phyloP scores from a whole-genome alignment of 1,140 invertebrate species.

The Hesperophylax magnus region DNA sequence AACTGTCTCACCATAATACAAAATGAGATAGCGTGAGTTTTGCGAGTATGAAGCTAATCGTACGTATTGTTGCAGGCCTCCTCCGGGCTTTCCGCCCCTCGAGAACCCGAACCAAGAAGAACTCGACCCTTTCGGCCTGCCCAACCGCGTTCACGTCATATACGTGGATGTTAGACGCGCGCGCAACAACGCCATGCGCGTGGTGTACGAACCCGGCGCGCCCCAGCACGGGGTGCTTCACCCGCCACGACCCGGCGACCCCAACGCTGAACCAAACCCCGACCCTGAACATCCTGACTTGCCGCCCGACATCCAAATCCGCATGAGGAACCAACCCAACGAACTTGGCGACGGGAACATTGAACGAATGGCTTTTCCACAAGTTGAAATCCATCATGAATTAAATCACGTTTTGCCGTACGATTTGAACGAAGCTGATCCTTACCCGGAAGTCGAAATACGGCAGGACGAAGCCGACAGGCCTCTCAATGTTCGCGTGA shows the following conservation, averaged over 20 bases:
- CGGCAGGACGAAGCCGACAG: background rate
- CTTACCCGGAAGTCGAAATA: background rate
- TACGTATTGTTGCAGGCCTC: slow-evolving; percentile 1
- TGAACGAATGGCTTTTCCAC: background rate
- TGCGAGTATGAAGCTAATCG: too few relatives aligned
- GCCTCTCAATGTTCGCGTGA: slow-evolving; percentile 8
- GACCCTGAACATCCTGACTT: background rate
- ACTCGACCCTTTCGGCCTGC: slow-evolving; percentile 44
- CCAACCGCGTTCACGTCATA: slow-evolving; percentile 42
- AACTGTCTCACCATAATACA: too few relatives aligned
- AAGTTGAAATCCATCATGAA: background rate
- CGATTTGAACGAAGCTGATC: background rate
- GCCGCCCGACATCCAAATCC: slow-evolving; percentile 22
- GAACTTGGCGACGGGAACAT: background rate
- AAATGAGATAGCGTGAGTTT: too few relatives aligned
- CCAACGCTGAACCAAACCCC: background rate
- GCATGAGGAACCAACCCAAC: slow-evolving; percentile 8
- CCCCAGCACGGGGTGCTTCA: slow-evolving; percentile 15
- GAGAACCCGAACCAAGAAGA: background rate
- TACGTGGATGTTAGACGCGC: slow-evolving; percentile 38
- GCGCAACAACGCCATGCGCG: slow-evolving; percentile 22
- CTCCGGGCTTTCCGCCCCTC: background rate
- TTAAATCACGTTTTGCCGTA: background rate
- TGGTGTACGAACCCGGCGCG: slow-evolving; percentile 14
- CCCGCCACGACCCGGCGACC: background rate